phyloP scores from a whole-genome alignment of 2,797 vertebrate species.

The Poecilia wingei region DNA sequence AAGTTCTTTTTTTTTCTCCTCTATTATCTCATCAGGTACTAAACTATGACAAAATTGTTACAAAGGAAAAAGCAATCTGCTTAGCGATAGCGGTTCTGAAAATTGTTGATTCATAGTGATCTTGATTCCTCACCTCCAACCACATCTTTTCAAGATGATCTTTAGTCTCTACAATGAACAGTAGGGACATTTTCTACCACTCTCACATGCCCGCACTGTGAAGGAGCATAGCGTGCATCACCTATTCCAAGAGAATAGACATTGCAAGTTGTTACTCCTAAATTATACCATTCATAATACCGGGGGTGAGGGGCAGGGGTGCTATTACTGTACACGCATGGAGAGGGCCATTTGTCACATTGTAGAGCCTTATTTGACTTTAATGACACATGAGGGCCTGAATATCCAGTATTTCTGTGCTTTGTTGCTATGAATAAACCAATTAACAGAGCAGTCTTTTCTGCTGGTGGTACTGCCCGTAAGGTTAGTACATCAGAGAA shows the following conservation, averaged over 20 bases:
- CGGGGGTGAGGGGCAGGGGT: slow-evolving; percentile 9
- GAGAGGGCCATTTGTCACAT: slow-evolving; percentile 10
- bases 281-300: slow-evolving; percentile 21
- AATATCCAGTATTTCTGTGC: slow-evolving; percentile 38
- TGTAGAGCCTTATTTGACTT: slow-evolving; percentile 46
- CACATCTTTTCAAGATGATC: background rate
- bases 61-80: slow-evolving; percentile 18
- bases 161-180: background rate
- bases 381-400: slow-evolving; percentile 52
- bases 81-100: slow-evolving; percentile 12
- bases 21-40: slow-evolving; percentile 61
- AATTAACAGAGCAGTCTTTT: slow-evolving; percentile 50
- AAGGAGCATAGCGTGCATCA: slow-evolving; percentile 2
- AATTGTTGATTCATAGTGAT: slow-evolving; percentile 31
- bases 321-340: slow-evolving; percentile 13
- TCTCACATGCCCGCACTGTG: background rate
- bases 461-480: slow-evolving; percentile 40
- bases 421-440: slow-evolving; percentile 50
- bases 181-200: background rate
- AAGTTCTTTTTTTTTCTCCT: slow-evolving; percentile 39
- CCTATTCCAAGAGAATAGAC: slow-evolving; percentile 12
- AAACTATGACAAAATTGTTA: slow-evolving; percentile 21
- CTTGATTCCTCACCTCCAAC: slow-evolving; percentile 1
- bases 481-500: slow-evolving; percentile 38
- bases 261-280: slow-evolving; percentile 16